Evolutionary conservation across 2,888 invertebrate genomes (phyloP), one percentile per base, ranked within the genome.

Genomic region (Cheilosia vernalis): DNA sequence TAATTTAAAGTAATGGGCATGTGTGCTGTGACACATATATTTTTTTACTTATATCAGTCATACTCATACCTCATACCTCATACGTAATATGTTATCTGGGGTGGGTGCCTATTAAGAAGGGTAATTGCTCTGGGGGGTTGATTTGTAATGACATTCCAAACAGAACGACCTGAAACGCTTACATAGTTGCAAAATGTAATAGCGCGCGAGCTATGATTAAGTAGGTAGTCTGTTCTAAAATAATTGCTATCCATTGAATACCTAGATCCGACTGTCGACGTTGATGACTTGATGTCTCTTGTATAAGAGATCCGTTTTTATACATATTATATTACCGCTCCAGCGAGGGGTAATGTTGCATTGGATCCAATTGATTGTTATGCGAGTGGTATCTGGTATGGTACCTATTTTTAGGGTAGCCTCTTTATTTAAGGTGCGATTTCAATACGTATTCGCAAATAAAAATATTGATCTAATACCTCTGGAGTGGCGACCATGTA

Each of bases 1-100:
- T 94, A 69, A 61, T 42, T 77, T 27, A 53, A 44, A 17, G n/a
- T 61, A 58, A n/a, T 53, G 17, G 7, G 10, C 60, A 21, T 44
- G 17, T 33, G 15, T 53, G 10, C 51, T 15, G 21, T 44, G 21
- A 53, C 13, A 42, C 2, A n/a, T n/a, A n/a, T n/a, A n/a, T 17
- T 7, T 17, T 17, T 17, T 9, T 17, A 17, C 15, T 21, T 17
- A n/a, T 2, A 13, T 13, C 37, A 10, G 37, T 37, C 37, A 37
- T 37, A 37, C 37, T 37, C 37, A 37, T 37, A 37, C n/a, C 37
- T 21, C 21, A 1, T 27, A 27, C 27, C 30, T 30, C 33, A 49
- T 33, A 21, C 19, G 17, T 27, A 56, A 3, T 2, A 55, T 37
- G n/a, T 15, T 3, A 10, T 47, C 7, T 58, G 49, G 21, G 77